These are phyloP conservation scores for Rhodophaea formosa DNA, from an alignment of 2,888 invertebrate species.

Conservation along the genomic window DNA sequence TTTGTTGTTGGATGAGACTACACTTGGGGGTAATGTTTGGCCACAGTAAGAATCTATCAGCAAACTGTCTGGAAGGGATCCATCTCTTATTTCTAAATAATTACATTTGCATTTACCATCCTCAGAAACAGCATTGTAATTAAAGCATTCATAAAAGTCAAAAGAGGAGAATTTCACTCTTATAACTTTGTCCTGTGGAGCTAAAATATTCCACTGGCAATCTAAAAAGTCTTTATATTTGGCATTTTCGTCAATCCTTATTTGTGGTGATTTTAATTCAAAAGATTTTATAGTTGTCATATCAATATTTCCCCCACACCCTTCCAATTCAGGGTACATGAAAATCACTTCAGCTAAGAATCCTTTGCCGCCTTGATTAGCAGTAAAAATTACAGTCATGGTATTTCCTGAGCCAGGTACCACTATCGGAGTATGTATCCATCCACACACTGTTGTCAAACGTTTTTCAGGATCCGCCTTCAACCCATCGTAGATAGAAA, in stretches of 20 bases:
- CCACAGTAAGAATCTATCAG: constrained; percentile 83
- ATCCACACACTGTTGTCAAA: constrained; percentile 85
- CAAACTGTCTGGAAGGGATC: constrained; percentile 83
- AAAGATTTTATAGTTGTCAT: constrained; percentile 56
- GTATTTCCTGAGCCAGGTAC: constrained; percentile 81
- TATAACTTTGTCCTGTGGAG: constrained; percentile 81
- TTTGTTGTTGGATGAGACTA: not conserved
- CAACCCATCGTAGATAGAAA: constrained; percentile 80
- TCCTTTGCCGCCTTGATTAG: constrained; percentile 70
- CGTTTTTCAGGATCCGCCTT: constrained; percentile 54
- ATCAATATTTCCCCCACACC: constrained; percentile 86
- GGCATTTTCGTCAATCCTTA: constrained; percentile 35
- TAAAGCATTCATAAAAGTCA: constrained; percentile 41
- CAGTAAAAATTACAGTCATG: constrained; percentile 78
- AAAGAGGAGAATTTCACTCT: constrained; percentile 72
- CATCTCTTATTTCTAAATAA: constrained; percentile 87
- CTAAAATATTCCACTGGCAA: constrained; percentile 87
- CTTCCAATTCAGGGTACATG: constrained; percentile 71
- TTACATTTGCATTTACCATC: constrained; percentile 84
- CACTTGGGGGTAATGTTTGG: constrained; percentile 34
- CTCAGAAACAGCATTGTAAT: constrained; percentile 55
- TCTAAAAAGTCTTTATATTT: constrained; percentile 84
- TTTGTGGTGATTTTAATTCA: not conserved
- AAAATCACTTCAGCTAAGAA: constrained; percentile 84
- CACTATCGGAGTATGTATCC: constrained; percentile 74